These are phyloP conservation scores for Bufo bufo DNA, from an alignment of 2,113 vertebrate species.

Conservation along the genomic window DNA sequence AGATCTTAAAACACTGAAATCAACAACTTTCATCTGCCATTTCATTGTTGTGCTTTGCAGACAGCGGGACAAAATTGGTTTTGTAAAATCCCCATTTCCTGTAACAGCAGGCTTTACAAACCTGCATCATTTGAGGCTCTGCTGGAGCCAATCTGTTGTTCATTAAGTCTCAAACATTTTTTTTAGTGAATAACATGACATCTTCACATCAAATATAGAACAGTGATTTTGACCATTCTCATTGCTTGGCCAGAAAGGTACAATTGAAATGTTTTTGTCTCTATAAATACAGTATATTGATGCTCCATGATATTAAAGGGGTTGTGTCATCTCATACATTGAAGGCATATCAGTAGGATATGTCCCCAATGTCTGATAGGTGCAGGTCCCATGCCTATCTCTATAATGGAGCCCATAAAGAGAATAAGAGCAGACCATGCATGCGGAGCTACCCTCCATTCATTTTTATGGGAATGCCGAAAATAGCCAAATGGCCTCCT, in stretches of 20 bases:
- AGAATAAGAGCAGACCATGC: too few relatives aligned
- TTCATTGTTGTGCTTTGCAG: conserved; percentile 3
- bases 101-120: conserved; percentile 44
- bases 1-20: conserved; percentile 1
- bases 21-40: conserved; percentile 18
- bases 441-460: too few relatives aligned
- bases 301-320: background rate
- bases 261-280: background rate
- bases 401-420: too few relatives aligned
- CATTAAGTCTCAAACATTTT: conserved; percentile 30
- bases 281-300: background rate
- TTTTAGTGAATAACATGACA: conserved; percentile 6
- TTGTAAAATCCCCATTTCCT: conserved; percentile 16
- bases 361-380: too few relatives aligned
- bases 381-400: too few relatives aligned
- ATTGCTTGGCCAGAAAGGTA: background rate
- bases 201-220: background rate
- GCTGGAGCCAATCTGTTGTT: conserved; percentile 33
- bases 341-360: too few relatives aligned
- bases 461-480: too few relatives aligned
- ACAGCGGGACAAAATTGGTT: conserved; percentile 27
- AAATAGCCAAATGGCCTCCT: too few relatives aligned
- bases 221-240: background rate
- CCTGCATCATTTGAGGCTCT: conserved; percentile 45
- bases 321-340: background rate